Conservation (phyloP, 1,140 invertebrate genomes). For the Pollicipes pollicipes region DNA sequence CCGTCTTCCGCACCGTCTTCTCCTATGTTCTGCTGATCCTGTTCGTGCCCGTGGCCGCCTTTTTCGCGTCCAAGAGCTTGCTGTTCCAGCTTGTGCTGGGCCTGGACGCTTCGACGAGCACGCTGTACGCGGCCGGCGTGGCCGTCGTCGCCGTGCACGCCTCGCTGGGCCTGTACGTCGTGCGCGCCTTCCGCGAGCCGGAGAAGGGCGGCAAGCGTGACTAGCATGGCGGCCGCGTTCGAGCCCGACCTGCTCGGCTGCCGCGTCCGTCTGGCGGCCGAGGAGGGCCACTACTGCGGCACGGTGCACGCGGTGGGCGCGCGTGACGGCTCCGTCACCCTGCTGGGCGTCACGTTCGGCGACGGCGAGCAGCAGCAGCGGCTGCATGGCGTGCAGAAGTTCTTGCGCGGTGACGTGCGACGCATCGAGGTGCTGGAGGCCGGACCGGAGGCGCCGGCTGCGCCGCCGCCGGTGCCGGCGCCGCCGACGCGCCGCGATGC, state of each 20-base stretch:
- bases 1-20: background rate
- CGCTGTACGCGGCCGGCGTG: background rate
- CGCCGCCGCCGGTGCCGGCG: no score
- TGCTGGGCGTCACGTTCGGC: background rate
- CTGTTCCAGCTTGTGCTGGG: background rate
- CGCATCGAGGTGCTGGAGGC: background rate
- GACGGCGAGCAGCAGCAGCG: background rate
- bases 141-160: background rate
- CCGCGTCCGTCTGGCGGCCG: background rate
- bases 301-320: background rate
- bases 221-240: background rate
- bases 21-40: background rate
- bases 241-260: background rate
- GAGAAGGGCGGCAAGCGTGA: background rate
- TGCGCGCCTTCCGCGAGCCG: background rate
- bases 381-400: background rate
- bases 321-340: background rate
- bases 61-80: background rate
- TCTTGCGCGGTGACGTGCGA: background rate
- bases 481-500: background rate
- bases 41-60: background rate
- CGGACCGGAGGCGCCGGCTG: background rate
- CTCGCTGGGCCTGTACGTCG: background rate
- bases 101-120: background rate
- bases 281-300: background rate